Evolutionary conservation across 2,113 vertebrate species (phyloP).

Genomic region (Pao palembangensis): DNA sequence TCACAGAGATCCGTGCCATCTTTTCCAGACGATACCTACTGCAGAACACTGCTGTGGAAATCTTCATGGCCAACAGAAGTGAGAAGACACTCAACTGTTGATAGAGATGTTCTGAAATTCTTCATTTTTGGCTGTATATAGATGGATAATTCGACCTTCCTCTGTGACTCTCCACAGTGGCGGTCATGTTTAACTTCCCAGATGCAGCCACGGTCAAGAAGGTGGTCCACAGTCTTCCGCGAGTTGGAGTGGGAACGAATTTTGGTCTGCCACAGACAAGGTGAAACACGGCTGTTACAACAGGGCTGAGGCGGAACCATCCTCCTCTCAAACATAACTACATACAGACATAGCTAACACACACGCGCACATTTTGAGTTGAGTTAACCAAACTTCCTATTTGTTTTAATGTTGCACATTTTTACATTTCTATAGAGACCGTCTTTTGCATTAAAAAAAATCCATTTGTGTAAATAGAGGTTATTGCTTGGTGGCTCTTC

Average conservation of each 20-base stretch:
- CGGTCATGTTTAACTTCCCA: constrained; percentile 97
- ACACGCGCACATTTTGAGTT: not conserved
- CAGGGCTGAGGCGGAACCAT: too few relatives aligned
- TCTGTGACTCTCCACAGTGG: constrained; percentile 73
- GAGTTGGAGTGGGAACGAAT: constrained; percentile 93
- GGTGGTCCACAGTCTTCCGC: constrained; percentile 91
- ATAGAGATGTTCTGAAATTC: too few relatives aligned
- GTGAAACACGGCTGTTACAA: constrained; percentile 56
- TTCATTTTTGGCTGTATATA: too few relatives aligned
- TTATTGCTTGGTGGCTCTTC: too few relatives aligned
- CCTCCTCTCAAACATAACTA: too few relatives aligned
- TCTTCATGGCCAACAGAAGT: constrained; percentile 99
- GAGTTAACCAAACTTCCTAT: too few relatives aligned
- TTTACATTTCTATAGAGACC: too few relatives aligned
- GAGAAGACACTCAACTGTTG: constrained; percentile 33
- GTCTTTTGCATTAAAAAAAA: too few relatives aligned
- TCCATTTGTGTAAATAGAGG: too few relatives aligned
- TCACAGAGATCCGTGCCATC: constrained; percentile 90
- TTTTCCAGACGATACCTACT: constrained; percentile 94
- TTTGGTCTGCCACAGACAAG: constrained; percentile 95
- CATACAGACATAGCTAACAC: not conserved
- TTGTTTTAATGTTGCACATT: too few relatives aligned
- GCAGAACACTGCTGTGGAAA: constrained; percentile 94
- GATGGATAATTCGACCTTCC: not conserved
- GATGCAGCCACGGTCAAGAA: constrained; percentile 91